phyloP scores from a whole-genome alignment of 2,888 invertebrate genomes.

The Gasteruption jaculator region DNA sequence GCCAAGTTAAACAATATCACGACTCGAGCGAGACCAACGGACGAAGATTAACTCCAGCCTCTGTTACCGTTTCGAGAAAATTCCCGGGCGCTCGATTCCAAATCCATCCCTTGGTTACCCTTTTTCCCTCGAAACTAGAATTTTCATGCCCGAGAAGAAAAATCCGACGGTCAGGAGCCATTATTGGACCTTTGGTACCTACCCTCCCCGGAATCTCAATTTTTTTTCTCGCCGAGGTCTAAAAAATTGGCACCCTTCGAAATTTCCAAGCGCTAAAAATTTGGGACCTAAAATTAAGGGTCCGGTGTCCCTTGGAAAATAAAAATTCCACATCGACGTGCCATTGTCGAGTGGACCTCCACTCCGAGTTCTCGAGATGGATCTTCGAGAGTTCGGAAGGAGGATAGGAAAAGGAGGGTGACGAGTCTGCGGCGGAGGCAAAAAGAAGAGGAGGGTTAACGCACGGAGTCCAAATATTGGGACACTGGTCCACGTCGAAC shows the following conservation, averaged over 20 bases:
- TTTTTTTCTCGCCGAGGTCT: too few species aligned
- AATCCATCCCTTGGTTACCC: neutral
- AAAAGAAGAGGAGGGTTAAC: slow-evolving; percentile 4
- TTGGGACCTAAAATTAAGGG: too few species aligned
- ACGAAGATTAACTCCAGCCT: slow-evolving; percentile 46
- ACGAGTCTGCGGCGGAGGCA: neutral
- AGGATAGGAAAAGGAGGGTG: slow-evolving; percentile 14
- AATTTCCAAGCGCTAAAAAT: too few species aligned
- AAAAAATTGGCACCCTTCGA: too few species aligned
- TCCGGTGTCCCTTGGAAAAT: too few species aligned
- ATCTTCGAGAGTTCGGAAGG: slow-evolving; percentile 18
- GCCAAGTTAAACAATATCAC: slow-evolving; percentile 52
- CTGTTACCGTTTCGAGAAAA: too few species aligned
- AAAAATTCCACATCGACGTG: too few species aligned
- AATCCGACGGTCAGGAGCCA: too few species aligned
- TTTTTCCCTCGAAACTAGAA: neutral
- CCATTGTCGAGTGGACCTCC: too few species aligned
- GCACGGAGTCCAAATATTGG: slow-evolving; percentile 44
- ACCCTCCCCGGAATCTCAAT: too few species aligned
- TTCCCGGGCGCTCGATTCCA: neutral
- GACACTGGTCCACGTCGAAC: slow-evolving; percentile 34
- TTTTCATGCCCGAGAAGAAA: neutral
- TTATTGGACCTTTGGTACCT: too few species aligned
- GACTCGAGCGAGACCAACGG: slow-evolving; percentile 46
- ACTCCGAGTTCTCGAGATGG: too few species aligned